Conservation (phyloP, 2,888 invertebrate species). For the Perizoma affinitatum region DNA sequence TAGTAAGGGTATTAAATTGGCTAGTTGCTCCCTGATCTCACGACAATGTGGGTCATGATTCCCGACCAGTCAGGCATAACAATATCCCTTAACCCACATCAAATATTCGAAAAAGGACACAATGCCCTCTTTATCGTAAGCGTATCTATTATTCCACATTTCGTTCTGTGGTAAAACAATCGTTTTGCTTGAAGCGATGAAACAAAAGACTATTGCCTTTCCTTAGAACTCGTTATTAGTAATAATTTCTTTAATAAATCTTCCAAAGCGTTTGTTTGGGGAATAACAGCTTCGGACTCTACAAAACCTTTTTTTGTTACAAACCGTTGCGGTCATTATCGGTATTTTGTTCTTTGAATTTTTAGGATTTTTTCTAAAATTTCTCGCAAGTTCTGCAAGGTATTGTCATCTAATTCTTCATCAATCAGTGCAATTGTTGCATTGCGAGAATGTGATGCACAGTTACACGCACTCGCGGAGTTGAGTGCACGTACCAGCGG, state of each 20-base stretch:
- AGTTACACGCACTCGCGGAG: slow-evolving; percentile 76
- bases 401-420: slow-evolving; percentile 30
- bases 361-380: slow-evolving; percentile 1
- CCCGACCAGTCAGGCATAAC: slow-evolving; percentile 40
- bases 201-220: slow-evolving; percentile 36
- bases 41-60: slow-evolving; percentile 70
- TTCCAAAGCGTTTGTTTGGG: slow-evolving; percentile 26
- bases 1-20: slow-evolving; percentile 69
- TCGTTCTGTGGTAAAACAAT: slow-evolving; percentile 33
- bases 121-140: slow-evolving; percentile 32
- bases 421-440: slow-evolving; percentile 48
- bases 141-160: slow-evolving; percentile 33
- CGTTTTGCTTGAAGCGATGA: slow-evolving; percentile 28
- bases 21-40: slow-evolving; percentile 70
- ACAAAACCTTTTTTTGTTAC: slow-evolving; percentile 12
- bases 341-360: slow-evolving; percentile 4
- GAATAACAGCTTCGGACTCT: slow-evolving; percentile 18
- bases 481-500: slow-evolving; percentile 78
- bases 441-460: slow-evolving; percentile 63
- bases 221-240: slow-evolving; percentile 45
- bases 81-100: slow-evolving; percentile 46
- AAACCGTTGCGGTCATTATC: slow-evolving; percentile 12
- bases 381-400: slow-evolving; percentile 5
- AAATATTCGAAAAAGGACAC: slow-evolving; percentile 35
- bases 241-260: slow-evolving; percentile 52